Percentiles rank a stretch among this genome's conserved stretches.
Conservation (phyloP, 2,797 vertebrate species). For the Petrocephalus sullivani region DNA sequence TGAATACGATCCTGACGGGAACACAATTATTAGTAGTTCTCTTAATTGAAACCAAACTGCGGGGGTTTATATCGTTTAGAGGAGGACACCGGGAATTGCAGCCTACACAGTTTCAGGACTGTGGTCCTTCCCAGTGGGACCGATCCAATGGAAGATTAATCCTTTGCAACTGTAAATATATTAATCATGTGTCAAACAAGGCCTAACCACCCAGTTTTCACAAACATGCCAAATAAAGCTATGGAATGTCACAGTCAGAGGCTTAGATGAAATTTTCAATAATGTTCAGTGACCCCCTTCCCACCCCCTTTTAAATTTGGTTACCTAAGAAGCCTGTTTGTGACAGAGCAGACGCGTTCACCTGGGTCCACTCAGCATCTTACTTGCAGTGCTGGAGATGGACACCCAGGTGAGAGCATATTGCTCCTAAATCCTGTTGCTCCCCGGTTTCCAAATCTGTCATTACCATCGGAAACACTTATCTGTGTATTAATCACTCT, state of each 20-base stretch:
- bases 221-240: background rate
- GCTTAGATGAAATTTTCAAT: background rate
- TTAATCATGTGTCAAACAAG: slow-evolving; percentile 9
- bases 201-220: slow-evolving; percentile 24
- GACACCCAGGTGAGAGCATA: background rate
- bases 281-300: background rate
- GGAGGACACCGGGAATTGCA: background rate
- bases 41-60: background rate
- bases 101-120: background rate
- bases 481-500: slow-evolving; percentile 10
- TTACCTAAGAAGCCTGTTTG: too few species aligned
- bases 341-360: background rate
- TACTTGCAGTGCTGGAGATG: background rate
- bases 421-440: background rate
- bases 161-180: slow-evolving; percentile 28
- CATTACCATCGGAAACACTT: slow-evolving; percentile 14
- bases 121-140: background rate
- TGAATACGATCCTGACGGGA: background rate
- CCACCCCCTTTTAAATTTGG: too few species aligned
- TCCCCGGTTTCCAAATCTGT: slow-evolving; percentile 15
- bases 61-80: background rate
- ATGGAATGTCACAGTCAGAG: background rate
- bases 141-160: background rate
- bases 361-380: background rate
- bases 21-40: background rate